These are phyloP conservation scores for Philhelius pedissequus DNA, from an alignment of 2,888 invertebrate genomes.

Conservation along the genomic window DNA sequence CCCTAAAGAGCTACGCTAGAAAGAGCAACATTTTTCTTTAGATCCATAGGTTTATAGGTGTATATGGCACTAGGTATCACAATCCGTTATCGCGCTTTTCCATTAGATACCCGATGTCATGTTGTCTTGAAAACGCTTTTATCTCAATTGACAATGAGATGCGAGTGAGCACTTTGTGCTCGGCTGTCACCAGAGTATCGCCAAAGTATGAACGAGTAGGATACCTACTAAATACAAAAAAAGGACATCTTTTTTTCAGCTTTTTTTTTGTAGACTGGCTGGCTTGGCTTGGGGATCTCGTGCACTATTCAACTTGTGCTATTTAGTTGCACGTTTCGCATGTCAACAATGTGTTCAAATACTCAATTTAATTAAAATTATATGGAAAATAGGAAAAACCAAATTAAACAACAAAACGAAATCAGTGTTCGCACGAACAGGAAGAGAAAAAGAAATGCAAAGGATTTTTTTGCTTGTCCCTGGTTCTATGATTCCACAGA, in stretches of 20 bases:
- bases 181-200: conserved; percentile 54
- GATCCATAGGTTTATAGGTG: neutral
- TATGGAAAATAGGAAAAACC: conserved; percentile 33
- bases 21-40: neutral
- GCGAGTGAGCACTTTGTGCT: conserved; percentile 56
- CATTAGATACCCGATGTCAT: conserved; percentile 44
- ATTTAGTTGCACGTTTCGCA: conserved; percentile 57
- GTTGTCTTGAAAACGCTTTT: conserved; percentile 51
- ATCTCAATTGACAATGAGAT: conserved; percentile 63
- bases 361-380: conserved; percentile 65
- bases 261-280: neutral
- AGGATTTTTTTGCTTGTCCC: conserved; percentile 11
- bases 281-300: neutral
- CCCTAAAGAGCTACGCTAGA: neutral
- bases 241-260: neutral
- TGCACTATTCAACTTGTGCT: neutral
- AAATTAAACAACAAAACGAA: conserved; percentile 24
- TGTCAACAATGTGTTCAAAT: conserved; percentile 67
- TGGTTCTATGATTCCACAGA: no score
- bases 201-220: neutral
- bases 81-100: conserved; percentile 37
- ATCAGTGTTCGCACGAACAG: conserved; percentile 27
- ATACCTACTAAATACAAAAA: neutral
- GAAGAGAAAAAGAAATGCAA: conserved; percentile 23
- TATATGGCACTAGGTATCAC: neutral